Percentiles rank a stretch among this genome's conserved stretches.
phyloP scores from a whole-genome alignment of 2,888 invertebrate species.

The Calameuta idolon region DNA sequence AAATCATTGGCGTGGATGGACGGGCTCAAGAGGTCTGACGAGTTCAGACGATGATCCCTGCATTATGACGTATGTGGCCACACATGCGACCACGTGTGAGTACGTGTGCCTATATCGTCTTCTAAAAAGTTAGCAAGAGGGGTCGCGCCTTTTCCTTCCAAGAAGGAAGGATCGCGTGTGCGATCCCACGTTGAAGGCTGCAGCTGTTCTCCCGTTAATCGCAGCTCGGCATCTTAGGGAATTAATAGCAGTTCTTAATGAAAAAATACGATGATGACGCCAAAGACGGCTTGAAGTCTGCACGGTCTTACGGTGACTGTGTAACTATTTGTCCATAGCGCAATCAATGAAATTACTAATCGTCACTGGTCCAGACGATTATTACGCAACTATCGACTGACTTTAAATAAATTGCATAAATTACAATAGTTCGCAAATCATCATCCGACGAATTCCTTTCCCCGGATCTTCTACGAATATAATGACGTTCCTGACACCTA shows the following conservation, averaged over 20 bases:
- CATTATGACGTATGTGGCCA: not conserved
- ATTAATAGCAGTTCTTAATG: slow-evolving; percentile 32
- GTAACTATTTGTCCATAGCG: not conserved
- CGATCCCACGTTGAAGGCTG: slow-evolving; percentile 23
- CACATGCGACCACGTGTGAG: not conserved
- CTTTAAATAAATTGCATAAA: not conserved
- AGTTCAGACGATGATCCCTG: not conserved
- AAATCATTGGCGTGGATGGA: not conserved
- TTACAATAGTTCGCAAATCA: not conserved
- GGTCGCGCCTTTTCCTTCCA: slow-evolving; percentile 16
- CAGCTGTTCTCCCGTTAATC: slow-evolving; percentile 22
- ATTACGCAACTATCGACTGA: too few species aligned
- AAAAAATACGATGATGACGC: slow-evolving; percentile 10
- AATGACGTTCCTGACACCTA: not conserved
- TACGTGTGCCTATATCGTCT: not conserved
- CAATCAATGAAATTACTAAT: too few species aligned
- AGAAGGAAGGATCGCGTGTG: slow-evolving; percentile 24
- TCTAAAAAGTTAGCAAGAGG: slow-evolving; percentile 14
- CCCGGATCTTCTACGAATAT: not conserved
- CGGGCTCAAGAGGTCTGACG: not conserved
- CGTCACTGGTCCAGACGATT: too few species aligned
- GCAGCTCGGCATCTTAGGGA: slow-evolving; percentile 26
- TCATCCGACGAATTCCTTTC: not conserved
- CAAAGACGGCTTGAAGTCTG: not conserved
- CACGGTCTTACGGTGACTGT: not conserved